Percentiles rank a stretch among this genome's conserved stretches.
Conservation (phyloP, 2,113 vertebrate genomes). For the Rhabdomys dilectus region DNA sequence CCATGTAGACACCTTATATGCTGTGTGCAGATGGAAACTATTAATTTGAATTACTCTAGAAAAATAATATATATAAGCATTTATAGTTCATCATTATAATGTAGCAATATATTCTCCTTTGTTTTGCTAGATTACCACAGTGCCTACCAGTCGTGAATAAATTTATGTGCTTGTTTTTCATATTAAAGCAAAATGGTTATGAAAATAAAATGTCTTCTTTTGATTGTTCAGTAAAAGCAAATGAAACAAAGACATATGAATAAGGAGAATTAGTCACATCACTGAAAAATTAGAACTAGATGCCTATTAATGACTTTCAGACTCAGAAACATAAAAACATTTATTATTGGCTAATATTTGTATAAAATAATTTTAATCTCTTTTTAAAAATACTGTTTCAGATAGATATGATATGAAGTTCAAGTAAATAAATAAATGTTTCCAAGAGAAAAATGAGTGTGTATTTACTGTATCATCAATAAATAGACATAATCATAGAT, state of each 20-base stretch:
- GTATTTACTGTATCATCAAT: constrained; percentile 64
- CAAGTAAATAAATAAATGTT: constrained; percentile 56
- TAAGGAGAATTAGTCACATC: constrained; percentile 84
- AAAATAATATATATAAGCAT: constrained; percentile 79
- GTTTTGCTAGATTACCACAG: constrained; percentile 67
- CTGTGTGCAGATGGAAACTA: constrained; percentile 79
- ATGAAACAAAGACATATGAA: constrained; percentile 82
- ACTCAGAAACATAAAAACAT: constrained; percentile 23
- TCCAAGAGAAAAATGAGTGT: constrained; percentile 56
- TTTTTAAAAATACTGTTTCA: constrained; percentile 44
- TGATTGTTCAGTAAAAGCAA: constrained; percentile 79
- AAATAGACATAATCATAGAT: constrained; percentile 39
- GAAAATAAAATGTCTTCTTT: constrained; percentile 81
- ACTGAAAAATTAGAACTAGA: constrained; percentile 73
- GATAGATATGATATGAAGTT: constrained; percentile 44
- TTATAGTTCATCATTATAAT: constrained; percentile 84
- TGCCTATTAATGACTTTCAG: constrained; percentile 75
- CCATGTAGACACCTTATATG: constrained; percentile 72
- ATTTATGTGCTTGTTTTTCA: constrained; percentile 84
- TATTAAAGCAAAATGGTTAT: constrained; percentile 78
- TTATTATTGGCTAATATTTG: background rate
- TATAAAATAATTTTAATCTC: constrained; percentile 30
- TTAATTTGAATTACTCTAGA: constrained; percentile 85
- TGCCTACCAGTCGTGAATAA: constrained; percentile 75
- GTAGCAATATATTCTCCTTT: constrained; percentile 63